phyloP scores from a whole-genome alignment of 2,113 vertebrate species.

The Elanoides forficatus region DNA sequence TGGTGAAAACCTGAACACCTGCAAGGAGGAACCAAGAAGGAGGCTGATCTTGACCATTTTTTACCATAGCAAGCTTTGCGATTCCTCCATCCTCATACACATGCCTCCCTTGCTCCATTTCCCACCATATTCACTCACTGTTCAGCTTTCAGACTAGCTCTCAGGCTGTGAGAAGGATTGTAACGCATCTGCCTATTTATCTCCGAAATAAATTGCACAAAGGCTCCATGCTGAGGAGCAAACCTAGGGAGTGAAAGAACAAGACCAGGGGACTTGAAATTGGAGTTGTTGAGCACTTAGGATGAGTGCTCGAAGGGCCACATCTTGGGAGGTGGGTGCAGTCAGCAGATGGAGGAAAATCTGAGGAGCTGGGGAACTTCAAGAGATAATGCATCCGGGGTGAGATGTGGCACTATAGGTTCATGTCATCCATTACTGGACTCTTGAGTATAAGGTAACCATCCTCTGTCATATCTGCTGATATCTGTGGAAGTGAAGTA shows the following conservation, averaged over 20 bases:
- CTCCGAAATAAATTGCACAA: background rate
- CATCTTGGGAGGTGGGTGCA: background rate
- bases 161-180: background rate
- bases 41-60: background rate
- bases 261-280: background rate
- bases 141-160: background rate
- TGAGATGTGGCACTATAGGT: background rate
- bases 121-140: background rate
- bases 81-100: background rate
- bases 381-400: background rate
- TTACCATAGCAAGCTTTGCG: background rate
- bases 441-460: background rate
- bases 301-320: background rate
- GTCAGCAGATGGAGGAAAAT: background rate
- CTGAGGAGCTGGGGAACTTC: background rate
- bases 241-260: background rate
- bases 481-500: background rate
- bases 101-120: background rate
- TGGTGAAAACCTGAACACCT: background rate
- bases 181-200: background rate
- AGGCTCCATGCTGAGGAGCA: background rate
- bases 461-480: background rate
- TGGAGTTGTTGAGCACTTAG: background rate
- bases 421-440: background rate
- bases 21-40: background rate